Percentiles rank a stretch among this genome's conserved stretches.
Conservation (phyloP, 2,797 vertebrate genomes). For the Melanotaenia boesemani region DNA sequence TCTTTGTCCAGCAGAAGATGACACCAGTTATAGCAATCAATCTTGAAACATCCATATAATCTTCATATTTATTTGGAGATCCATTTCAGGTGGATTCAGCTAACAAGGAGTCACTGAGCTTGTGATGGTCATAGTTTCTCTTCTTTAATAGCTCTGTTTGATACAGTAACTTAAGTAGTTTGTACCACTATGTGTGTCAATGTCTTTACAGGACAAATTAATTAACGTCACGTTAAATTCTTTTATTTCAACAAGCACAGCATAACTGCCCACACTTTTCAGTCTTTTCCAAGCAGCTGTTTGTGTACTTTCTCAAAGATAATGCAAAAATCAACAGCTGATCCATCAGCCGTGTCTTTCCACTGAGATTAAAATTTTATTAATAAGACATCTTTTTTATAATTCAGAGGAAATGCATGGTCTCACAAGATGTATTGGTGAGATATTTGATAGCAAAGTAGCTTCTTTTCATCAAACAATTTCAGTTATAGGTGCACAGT, state of each 20-base stretch:
- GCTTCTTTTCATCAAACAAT: slow-evolving; percentile 3
- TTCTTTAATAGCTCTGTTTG: slow-evolving; percentile 2
- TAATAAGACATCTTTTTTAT: neutral
- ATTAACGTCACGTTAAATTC: neutral
- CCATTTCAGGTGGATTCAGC: slow-evolving; percentile 30
- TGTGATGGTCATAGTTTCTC: slow-evolving; percentile 4
- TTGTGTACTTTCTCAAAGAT: neutral
- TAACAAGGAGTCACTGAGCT: slow-evolving; percentile 22
- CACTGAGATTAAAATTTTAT: too few relatives aligned
- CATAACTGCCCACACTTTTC: too few relatives aligned
- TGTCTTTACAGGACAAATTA: slow-evolving; percentile 3
- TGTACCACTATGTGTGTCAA: slow-evolving; percentile 8
- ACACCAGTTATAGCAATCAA: neutral
- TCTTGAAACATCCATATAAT: slow-evolving; percentile 31
- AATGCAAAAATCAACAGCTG: too few relatives aligned
- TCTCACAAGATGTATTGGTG: slow-evolving; percentile 1
- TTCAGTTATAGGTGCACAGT: slow-evolving; percentile 4
- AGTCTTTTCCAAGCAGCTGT: too few relatives aligned
- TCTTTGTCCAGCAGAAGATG: slow-evolving; percentile 17
- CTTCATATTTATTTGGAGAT: slow-evolving; percentile 38
- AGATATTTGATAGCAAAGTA: neutral
- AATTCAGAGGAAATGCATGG: neutral
- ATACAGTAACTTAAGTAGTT: neutral
- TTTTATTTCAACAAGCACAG: too few relatives aligned
- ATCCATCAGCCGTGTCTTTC: too few relatives aligned